A percentile compares a stretch with the other conserved stretches of the same genome.
phyloP scores from a whole-genome alignment of 2,797 vertebrate species.

The Hoplostethus mediterraneus region DNA sequence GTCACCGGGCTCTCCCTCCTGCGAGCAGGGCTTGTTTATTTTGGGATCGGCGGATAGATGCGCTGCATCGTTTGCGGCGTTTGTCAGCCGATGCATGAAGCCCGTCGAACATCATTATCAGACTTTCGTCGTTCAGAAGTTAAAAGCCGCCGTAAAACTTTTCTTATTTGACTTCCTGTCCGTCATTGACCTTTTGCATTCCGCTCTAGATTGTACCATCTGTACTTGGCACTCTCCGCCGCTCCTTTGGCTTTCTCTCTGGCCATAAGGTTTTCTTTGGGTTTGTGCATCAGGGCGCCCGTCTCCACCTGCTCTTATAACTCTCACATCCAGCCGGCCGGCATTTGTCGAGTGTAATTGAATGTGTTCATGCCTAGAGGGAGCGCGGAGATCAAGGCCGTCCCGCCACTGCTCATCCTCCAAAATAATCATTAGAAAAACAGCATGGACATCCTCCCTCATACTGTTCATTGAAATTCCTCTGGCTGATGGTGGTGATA shows the following conservation, averaged over 20 bases:
- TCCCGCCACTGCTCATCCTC: conserved; percentile 43
- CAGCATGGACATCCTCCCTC: conserved; percentile 40
- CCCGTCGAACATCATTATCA: not conserved
- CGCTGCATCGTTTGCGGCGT: not conserved
- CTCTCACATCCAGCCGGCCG: conserved; percentile 13
- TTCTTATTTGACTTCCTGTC: conserved; percentile 18
- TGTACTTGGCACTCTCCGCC: conserved; percentile 28
- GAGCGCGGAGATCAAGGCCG: conserved; percentile 24
- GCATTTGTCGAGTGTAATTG: conserved; percentile 66
- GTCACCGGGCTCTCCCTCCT: conserved; percentile 6
- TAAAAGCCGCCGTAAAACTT: not conserved
- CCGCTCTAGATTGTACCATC: conserved; percentile 25
- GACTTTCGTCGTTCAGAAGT: not conserved
- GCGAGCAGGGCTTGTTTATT: conserved; percentile 3
- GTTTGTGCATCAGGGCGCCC: conserved; percentile 32
- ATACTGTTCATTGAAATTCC: conserved; percentile 44
- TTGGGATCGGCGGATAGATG: not conserved
- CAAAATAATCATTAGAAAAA: conserved; percentile 51
- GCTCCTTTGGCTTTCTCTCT: conserved; percentile 21
- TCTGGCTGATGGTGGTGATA: conserved; percentile 19
- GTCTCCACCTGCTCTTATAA: conserved; percentile 28
- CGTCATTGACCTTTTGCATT: conserved; percentile 22
- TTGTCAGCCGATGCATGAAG: not conserved
- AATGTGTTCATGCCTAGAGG: conserved; percentile 50
- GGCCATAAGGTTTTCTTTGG: conserved; percentile 36